Evolutionary conservation across 2,113 vertebrate species (phyloP).

Genomic region (Turnix velox): DNA sequence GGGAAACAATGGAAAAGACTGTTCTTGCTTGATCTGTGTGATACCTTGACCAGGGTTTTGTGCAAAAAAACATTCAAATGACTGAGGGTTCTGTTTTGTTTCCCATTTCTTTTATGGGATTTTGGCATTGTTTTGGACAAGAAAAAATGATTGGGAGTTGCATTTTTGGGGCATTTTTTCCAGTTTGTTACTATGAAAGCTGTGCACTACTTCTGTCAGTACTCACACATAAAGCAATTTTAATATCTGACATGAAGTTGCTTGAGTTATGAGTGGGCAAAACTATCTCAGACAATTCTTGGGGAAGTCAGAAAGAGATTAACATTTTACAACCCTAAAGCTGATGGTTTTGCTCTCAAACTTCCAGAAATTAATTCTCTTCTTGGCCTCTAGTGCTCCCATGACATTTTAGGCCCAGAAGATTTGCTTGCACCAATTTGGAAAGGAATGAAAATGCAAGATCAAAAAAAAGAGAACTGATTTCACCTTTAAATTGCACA

Average conservation of each 20-base stretch:
- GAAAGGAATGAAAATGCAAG: slow-evolving; percentile 30
- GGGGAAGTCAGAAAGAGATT: slow-evolving; percentile 1
- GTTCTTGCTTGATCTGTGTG: not conserved
- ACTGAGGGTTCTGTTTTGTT: not conserved
- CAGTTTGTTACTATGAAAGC: not conserved
- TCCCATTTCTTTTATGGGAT: not conserved
- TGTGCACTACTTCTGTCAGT: not conserved
- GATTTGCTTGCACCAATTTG: not conserved
- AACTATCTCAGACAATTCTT: slow-evolving; percentile 2
- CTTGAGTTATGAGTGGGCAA: not conserved
- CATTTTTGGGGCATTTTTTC: not conserved
- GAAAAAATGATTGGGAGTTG: not conserved
- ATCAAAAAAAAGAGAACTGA: slow-evolving; percentile 24
- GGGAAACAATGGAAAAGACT: not conserved
- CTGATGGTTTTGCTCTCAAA: not conserved
- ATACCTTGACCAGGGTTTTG: not conserved
- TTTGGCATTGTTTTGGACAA: not conserved
- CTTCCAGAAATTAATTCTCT: slow-evolving; percentile 35
- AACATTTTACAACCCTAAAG: slow-evolving; percentile 22
- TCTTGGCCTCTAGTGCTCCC: slow-evolving; percentile 1
- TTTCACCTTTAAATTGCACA: slow-evolving; percentile 37
- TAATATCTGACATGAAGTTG: not conserved
- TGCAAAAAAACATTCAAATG: not conserved
- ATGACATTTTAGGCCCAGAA: slow-evolving; percentile 4
- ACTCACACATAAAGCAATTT: not conserved